Base-by-base conservation (phyloP, 2,888 invertebrate genomes). In the Tyria jacobaeae region DNA sequence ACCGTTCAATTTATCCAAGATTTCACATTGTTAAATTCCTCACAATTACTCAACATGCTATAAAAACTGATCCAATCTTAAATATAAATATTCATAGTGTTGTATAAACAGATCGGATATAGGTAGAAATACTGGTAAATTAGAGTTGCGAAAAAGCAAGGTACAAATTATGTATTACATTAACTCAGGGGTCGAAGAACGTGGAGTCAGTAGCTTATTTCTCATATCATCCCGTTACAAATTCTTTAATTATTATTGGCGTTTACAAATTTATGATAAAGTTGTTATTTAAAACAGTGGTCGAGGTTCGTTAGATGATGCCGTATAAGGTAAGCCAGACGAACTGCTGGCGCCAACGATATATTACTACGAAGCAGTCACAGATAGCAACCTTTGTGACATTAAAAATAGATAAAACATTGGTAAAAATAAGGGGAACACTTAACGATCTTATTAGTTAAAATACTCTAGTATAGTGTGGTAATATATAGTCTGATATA, bases 21-120 rank as follows among this genome's bases (percentile, higher is more conserved):
- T 90, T 90, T 79, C 80, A 74, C 81, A 89, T 89, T 89, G 89
- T 89, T 86, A 73, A 72, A 87, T 88, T 86, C 86, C 78, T 76
- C 66, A 79, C 84, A 88, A 89, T 88, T 84, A 89, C 80, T 76
- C 75, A 39, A 70, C 73, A 81, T 81, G 77, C 84, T 82, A 82
- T 80, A 73, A 62, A 54, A 72, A 63, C 62, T 64, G 67, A 69
- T 70, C 64, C 60, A 62, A 66, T 68, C 49, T 57, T 59, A 53
- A 62, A 66, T 66, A 72, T 79, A 66, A 77, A 74, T 78, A 80
- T 79, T 65, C 66, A 75, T 75, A 34, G 25, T 51, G 55, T 62
- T 62, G 39, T 53, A 48, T 24, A 48, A 60, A 52, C 53, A 52
- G 17, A 31, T 62, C 27, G 10, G n/a, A 35, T 37, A 39, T 39